Base-by-base conservation (phyloP, 2,797 vertebrate species). In the Amphiprion clarkii region DNA sequence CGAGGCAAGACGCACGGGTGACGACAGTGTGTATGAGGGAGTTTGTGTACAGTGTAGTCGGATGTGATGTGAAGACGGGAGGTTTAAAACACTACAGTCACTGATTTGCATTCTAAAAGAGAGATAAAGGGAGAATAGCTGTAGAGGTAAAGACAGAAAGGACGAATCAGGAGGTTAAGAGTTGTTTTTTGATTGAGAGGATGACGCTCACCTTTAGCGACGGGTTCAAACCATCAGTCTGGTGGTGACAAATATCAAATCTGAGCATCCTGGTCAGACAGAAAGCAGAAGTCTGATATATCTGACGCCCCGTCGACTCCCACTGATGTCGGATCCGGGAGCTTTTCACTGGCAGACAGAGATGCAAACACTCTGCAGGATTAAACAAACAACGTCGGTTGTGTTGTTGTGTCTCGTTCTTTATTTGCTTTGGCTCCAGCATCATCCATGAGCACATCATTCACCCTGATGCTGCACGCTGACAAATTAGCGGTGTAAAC, bases 351-450 rank as follows among this genome's bases (percentile, higher is more conserved):
- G 68, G 58, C 74, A 75, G 59, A 79, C 68, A 55, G 48, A 52
- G 46, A 12, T 8, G 72, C 71, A 74, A 83, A 83, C 65, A 79
- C 51, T 64, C 23, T 23, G 27, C 66, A 55, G 16, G 21, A 69
- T 73, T 73, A 81, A 83, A 77, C 71, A 81, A 74, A 77, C 77
- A 76, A 70, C 57, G 36, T 51, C 8, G n/a, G 48, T 64, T 80
- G 53, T 65, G 51, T 65, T 74, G 61, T 59, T 65, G 46, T 73
- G 75, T 67, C 31, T 64, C 46, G 8, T 71, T 46, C 63, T 75
- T 73, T 6, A 52, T 78, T 76, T 76, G 72, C 55, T 55, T 68
- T 60, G 66, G 48, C 53, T 56, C 36, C 27, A 44, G 9, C 62
- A 68, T 49, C 60, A 17, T 57, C 17, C 9, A n/a, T 40, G 60